A percentile compares a stretch with the other conserved stretches of the same genome.
phyloP scores from a whole-genome alignment of 2,113 vertebrate species.

The Ailurus styani region DNA sequence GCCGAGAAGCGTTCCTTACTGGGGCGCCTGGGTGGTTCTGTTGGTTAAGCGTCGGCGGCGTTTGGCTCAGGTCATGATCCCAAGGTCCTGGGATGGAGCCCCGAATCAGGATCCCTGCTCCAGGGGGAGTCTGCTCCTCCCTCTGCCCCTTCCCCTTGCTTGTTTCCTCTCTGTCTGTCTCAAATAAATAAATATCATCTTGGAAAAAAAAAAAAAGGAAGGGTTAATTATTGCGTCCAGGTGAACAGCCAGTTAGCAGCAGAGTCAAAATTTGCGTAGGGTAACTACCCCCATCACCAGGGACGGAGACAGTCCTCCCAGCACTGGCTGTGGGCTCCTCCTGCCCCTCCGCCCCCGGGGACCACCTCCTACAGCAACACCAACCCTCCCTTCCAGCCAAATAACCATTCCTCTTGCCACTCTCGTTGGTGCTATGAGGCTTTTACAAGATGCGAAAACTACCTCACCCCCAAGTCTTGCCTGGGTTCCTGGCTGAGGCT shows the following conservation, averaged over 20 bases:
- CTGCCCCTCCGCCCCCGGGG: accelerated
- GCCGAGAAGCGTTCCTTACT: not conserved
- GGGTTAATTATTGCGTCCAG: not conserved
- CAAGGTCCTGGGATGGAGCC: not conserved
- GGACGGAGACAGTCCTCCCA: accelerated
- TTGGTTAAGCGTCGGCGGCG: not conserved
- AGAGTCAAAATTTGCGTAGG: not conserved
- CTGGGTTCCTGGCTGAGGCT: not conserved
- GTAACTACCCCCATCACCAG: accelerated
- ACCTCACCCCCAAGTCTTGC: not conserved
- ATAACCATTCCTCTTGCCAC: not conserved
- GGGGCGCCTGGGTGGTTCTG: not conserved
- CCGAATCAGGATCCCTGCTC: not conserved
- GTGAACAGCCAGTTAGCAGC: not conserved
- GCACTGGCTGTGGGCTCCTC: accelerated
- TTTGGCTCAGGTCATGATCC: not conserved
- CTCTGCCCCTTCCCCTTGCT: not conserved
- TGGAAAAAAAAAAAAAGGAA: too few species aligned
- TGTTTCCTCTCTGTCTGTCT: not conserved
- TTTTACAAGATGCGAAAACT: not conserved
- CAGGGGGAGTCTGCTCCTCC: not conserved
- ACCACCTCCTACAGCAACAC: accelerated
- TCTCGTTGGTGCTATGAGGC: not conserved
- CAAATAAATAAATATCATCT: not conserved
- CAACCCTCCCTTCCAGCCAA: not conserved